phyloP scores from a whole-genome alignment of 2,797 vertebrate species.

The Lepus townsendii region DNA sequence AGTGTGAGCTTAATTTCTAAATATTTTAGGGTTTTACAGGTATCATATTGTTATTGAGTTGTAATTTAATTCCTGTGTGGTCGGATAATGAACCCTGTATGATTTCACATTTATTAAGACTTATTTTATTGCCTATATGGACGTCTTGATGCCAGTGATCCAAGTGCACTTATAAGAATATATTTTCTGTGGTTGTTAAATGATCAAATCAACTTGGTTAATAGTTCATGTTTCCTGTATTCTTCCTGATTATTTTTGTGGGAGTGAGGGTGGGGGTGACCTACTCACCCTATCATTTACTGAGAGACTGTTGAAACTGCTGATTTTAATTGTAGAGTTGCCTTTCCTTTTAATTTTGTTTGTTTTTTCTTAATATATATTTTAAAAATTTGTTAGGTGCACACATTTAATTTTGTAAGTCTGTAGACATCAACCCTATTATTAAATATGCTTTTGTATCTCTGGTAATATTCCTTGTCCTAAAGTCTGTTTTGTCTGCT shows the following conservation, averaged over 20 bases:
- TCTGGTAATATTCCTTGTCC: background rate
- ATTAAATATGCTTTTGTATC: background rate
- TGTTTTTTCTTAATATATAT: background rate
- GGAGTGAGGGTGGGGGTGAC: background rate
- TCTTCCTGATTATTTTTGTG: background rate
- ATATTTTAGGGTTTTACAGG: background rate
- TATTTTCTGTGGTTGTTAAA: background rate
- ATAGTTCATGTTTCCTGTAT: background rate
- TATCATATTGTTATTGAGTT: background rate
- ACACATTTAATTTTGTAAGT: background rate
- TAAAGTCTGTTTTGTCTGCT: conserved; percentile 3
- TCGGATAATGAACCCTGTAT: background rate
- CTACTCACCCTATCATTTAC: background rate
- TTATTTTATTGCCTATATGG: background rate
- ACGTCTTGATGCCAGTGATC: background rate
- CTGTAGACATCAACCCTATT: background rate
- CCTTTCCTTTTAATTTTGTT: background rate
- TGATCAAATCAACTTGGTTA: background rate
- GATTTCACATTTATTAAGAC: background rate
- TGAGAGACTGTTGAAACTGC: background rate
- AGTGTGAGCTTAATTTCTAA: background rate
- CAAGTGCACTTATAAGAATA: background rate
- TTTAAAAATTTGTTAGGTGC: background rate
- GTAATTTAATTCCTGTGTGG: background rate
- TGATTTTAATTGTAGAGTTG: background rate